A percentile compares a stretch with the other conserved stretches of the same genome.
These are phyloP conservation scores for Calliopsis andreniformis DNA, from an alignment of 1,140 invertebrate genomes.

Conservation along the genomic window DNA sequence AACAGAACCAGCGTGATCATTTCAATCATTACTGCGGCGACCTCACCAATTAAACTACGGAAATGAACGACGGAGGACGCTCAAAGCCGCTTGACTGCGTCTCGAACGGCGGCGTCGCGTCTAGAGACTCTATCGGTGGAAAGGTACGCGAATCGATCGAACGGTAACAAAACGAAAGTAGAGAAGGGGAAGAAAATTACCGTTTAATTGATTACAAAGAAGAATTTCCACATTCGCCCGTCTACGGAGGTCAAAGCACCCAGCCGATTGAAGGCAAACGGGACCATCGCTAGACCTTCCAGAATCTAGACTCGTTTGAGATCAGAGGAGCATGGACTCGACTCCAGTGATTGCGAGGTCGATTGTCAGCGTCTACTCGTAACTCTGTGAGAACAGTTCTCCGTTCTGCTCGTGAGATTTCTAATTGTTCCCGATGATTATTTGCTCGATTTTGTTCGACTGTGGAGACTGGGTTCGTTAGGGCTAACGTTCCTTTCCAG, in stretches of 20 bases:
- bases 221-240: constrained; percentile 52
- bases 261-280: constrained; percentile 60
- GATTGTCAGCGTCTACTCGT: constrained; percentile 51
- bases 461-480: neutral
- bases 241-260: constrained; percentile 51
- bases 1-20: neutral
- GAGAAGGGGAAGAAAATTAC: constrained; percentile 45
- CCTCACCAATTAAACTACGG: constrained; percentile 13
- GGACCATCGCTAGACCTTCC: constrained; percentile 49
- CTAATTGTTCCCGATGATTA: constrained; percentile 7
- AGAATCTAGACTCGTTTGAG: constrained; percentile 47
- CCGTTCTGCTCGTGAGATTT: neutral
- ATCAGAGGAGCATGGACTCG: constrained; percentile 35
- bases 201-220: constrained; percentile 61
- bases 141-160: neutral
- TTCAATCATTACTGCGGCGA: neutral
- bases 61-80: constrained; percentile 10
- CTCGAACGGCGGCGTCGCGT: neutral
- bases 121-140: neutral
- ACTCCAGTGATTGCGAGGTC: constrained; percentile 56
- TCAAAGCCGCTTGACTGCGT: neutral
- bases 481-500: neutral
- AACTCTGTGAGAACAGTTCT: neutral
- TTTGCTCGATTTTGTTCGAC: neutral
- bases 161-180: constrained; percentile 24